Evolutionary conservation across 2,113 vertebrate species (phyloP).

Genomic region (Lipophrys pholis): DNA sequence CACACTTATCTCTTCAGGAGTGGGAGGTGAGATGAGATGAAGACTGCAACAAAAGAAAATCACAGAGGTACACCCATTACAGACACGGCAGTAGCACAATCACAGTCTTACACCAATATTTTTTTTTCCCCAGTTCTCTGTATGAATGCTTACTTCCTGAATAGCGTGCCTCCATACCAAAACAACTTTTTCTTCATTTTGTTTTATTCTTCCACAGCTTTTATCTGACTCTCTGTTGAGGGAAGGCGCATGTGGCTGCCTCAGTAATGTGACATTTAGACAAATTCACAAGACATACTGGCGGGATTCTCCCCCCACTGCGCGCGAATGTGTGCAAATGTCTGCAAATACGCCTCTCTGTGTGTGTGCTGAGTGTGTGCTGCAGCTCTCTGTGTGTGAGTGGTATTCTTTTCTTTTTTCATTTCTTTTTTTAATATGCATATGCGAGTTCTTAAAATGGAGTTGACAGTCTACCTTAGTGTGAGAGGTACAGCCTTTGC

Average conservation of each 20-base stretch:
- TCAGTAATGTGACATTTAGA: constrained; percentile 68
- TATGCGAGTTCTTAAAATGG: constrained; percentile 44
- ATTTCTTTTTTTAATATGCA: constrained; percentile 2
- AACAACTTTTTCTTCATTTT: constrained; percentile 32
- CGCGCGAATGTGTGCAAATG: constrained; percentile 34
- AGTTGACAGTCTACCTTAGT: constrained; percentile 45
- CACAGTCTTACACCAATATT: constrained; percentile 12
- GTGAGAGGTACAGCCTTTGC: constrained; percentile 26
- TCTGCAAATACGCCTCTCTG: constrained; percentile 34
- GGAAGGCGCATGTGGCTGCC: constrained; percentile 47
- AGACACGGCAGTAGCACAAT: constrained; percentile 31
- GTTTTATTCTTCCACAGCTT: constrained; percentile 8
- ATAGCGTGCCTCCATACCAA: constrained; percentile 32
- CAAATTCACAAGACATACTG: constrained; percentile 50
- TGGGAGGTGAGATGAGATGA: constrained; percentile 39
- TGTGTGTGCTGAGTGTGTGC: constrained; percentile 1
- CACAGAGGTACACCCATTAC: constrained; percentile 9
- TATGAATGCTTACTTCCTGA: constrained; percentile 30
- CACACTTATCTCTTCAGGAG: constrained; percentile 39
- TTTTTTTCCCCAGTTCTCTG: constrained; percentile 4
- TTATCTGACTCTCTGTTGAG: constrained; percentile 54
- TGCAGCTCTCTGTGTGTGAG: background rate
- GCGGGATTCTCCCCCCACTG: constrained; percentile 40
- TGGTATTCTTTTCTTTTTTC: background rate
- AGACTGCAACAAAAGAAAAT: constrained; percentile 27